phyloP scores from a whole-genome alignment of 2,888 invertebrate species.

The Exephanes ischioxanthus region DNA sequence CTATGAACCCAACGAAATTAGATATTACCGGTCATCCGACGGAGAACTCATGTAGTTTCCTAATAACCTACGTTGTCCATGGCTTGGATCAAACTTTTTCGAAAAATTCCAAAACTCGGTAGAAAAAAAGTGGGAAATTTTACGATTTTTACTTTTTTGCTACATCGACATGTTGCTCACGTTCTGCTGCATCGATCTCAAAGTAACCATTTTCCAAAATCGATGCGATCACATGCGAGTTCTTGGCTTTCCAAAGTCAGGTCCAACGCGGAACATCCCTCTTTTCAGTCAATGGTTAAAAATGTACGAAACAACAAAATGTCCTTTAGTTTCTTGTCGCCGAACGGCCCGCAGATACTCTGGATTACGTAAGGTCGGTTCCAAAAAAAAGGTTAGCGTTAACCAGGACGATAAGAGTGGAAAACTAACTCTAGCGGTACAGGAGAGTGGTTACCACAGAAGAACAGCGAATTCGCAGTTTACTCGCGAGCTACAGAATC shows the following conservation, averaged over 20 bases:
- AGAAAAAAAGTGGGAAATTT: not conserved
- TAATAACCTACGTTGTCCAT: not conserved
- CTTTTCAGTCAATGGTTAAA: not conserved
- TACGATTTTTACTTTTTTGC: no score
- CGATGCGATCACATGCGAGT: not conserved
- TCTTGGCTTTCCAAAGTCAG: not conserved
- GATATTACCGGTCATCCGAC: not conserved
- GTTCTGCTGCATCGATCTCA: no score
- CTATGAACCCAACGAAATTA: not conserved
- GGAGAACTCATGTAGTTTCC: not conserved
- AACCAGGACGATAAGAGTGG: conserved; percentile 13
- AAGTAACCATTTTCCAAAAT: no score
- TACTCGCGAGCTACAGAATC: conserved; percentile 40
- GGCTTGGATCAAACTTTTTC: not conserved
- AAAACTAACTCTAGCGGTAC: conserved; percentile 24
- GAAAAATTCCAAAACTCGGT: not conserved
- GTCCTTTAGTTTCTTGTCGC: not conserved
- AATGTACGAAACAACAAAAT: not conserved
- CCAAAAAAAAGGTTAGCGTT: not conserved
- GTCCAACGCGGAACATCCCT: not conserved
- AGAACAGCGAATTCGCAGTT: conserved; percentile 60
- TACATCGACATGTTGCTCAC: no score
- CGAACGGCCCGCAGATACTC: no score
- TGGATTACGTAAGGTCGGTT: not conserved
- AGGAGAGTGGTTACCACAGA: conserved; percentile 28